Conservation (phyloP, 1,140 invertebrate species). For the Drosophila teissieri region DNA sequence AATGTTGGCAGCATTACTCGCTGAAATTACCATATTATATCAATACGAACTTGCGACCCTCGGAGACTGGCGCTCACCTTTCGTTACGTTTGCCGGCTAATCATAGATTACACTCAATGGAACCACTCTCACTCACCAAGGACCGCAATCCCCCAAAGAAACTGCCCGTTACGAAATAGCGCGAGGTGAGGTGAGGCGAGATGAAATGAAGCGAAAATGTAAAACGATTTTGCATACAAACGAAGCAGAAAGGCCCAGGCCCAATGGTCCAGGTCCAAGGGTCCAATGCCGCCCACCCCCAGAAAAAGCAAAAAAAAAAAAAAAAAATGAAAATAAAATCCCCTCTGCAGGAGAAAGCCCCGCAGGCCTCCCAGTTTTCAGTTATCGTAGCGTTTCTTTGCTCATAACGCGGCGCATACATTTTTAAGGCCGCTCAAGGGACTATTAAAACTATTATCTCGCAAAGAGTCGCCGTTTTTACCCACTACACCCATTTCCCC, state of each 20-base stretch:
- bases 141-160: constrained; percentile 42
- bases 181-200: constrained; percentile 35
- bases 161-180: constrained; percentile 38
- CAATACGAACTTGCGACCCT: constrained; percentile 34
- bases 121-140: constrained; percentile 18
- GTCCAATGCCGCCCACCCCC: not conserved
- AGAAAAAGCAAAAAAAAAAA: not conserved
- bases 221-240: constrained; percentile 54
- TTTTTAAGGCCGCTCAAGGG: constrained; percentile 64
- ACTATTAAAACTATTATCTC: constrained; percentile 76
- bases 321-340: not conserved
- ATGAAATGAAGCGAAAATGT: constrained; percentile 54
- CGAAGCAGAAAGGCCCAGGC: constrained; percentile 37
- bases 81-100: constrained; percentile 44
- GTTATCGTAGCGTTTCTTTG: constrained; percentile 57
- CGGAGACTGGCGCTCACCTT: constrained; percentile 33
- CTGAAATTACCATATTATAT: constrained; percentile 43
- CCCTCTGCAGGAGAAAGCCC: constrained; percentile 5
- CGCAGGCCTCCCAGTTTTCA: constrained; percentile 18
- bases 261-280: constrained; percentile 28
- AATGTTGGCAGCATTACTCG: not conserved
- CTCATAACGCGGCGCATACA: constrained; percentile 64
- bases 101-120: constrained; percentile 46
- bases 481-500: not conserved
- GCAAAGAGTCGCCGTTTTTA: constrained; percentile 28